Evolutionary conservation across 2,797 vertebrate genomes (phyloP).

Genomic region (Phrynocephalus guinanensis): DNA sequence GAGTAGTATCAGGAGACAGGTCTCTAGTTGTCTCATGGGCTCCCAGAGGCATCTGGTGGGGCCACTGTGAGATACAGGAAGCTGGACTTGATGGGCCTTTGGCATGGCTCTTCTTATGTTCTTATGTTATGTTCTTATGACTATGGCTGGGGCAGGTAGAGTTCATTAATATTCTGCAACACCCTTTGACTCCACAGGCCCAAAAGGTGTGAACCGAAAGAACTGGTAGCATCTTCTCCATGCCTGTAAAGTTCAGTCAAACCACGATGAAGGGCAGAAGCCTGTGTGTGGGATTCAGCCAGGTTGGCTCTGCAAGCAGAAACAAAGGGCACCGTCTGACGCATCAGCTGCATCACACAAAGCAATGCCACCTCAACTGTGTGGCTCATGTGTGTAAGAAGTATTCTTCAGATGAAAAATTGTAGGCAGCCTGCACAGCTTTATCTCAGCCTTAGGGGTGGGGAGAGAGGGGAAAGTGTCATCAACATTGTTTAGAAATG

Average conservation of each 20-base stretch:
- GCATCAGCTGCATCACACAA: conserved; percentile 22
- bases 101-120: too few species aligned
- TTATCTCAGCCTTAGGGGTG: conserved; percentile 52
- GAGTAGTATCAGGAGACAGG: too few species aligned
- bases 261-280: conserved; percentile 6
- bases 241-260: conserved; percentile 6
- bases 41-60: too few species aligned
- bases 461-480: accelerated
- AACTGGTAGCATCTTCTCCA: not conserved
- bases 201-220: not conserved
- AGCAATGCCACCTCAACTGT: conserved; percentile 45
- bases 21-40: too few species aligned
- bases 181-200: not conserved
- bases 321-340: not conserved
- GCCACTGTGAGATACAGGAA: too few species aligned
- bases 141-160: not conserved
- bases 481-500: conserved; percentile 26
- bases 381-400: conserved; percentile 40
- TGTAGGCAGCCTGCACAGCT: conserved; percentile 39
- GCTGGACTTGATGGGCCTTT: too few species aligned
- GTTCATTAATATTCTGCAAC: not conserved
- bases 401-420: conserved; percentile 52
- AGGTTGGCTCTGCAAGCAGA: not conserved
- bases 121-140: too few species aligned
- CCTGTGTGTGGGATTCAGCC: not conserved